A percentile compares a stretch with the other conserved stretches of the same genome.
Conservation (phyloP, 2,113 vertebrate species). For the Nanorana parkeri region DNA sequence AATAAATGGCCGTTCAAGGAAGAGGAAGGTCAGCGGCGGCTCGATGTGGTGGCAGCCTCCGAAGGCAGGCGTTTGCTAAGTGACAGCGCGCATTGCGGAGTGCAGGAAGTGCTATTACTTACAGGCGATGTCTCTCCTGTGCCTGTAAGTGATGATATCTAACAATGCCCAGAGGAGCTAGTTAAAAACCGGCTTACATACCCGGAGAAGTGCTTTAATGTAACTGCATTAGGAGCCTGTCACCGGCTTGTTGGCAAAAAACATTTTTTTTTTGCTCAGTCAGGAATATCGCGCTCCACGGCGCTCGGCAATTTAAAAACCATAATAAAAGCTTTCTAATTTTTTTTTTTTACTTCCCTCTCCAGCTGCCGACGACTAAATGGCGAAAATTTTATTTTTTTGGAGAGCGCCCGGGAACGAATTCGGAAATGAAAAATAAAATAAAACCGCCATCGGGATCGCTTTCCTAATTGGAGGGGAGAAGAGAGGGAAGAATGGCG, state of each 20-base stretch:
- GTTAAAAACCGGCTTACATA: constrained; percentile 87
- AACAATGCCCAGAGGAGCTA: constrained; percentile 92
- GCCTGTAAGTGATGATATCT: constrained; percentile 91
- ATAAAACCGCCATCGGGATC: constrained; percentile 36
- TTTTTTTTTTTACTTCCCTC: constrained; percentile 60
- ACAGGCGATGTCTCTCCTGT: constrained; percentile 72
- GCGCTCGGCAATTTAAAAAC: constrained; percentile 74
- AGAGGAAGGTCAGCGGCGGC: not conserved
- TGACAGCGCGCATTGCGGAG: constrained; percentile 80
- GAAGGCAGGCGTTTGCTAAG: constrained; percentile 75
- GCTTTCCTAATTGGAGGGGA: constrained; percentile 62
- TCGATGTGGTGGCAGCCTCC: constrained; percentile 27
- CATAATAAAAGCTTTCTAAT: constrained; percentile 75
- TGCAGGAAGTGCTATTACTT: constrained; percentile 82
- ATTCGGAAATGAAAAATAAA: not conserved
- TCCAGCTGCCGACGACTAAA: constrained; percentile 64
- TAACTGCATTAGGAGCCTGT: constrained; percentile 87
- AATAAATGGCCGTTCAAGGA: not conserved
- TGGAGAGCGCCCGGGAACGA: constrained; percentile 61
- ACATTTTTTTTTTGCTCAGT: constrained; percentile 66
- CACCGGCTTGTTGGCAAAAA: constrained; percentile 80
- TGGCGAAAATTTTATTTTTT: constrained; percentile 58
- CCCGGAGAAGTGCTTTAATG: constrained; percentile 87
- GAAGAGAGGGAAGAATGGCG: constrained; percentile 47
- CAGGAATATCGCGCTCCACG: constrained; percentile 80